These are phyloP conservation scores for Lethrus apterus DNA, from an alignment of 1,140 invertebrate species.

Conservation along the genomic window DNA sequence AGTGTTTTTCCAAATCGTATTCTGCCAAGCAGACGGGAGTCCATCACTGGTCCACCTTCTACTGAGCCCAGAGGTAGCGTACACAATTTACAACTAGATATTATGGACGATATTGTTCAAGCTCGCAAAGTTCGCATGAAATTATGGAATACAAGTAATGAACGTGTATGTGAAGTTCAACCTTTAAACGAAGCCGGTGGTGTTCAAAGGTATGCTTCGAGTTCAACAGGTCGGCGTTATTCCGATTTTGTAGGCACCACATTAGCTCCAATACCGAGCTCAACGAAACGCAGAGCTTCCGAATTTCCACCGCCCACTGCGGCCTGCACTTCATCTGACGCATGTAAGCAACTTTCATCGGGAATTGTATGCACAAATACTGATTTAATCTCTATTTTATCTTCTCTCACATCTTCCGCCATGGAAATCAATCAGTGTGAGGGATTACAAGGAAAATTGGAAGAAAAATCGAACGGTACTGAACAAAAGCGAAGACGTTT, in stretches of 20 bases:
- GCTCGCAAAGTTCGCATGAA: slow-evolving; percentile 72
- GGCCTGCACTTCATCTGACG: slow-evolving; percentile 29
- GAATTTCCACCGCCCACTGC: slow-evolving; percentile 51
- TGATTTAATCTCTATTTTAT: slow-evolving; percentile 69
- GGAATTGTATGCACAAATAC: slow-evolving; percentile 72
- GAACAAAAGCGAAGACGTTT: slow-evolving; percentile 45
- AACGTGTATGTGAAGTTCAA: slow-evolving; percentile 73
- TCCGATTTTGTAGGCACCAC: slow-evolving; percentile 61
- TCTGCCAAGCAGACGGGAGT: slow-evolving; percentile 44
- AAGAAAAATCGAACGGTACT: slow-evolving; percentile 27
- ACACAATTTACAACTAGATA: slow-evolving; percentile 74
- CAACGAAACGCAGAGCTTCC: slow-evolving; percentile 53
- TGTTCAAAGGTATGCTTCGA: slow-evolving; percentile 49
- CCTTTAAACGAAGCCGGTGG: slow-evolving; percentile 55
- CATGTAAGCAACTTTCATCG: slow-evolving; percentile 35
- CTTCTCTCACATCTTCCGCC: slow-evolving; percentile 68
- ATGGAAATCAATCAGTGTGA: slow-evolving; percentile 65
- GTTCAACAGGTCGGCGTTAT: slow-evolving; percentile 49
- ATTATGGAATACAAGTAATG: slow-evolving; percentile 71
- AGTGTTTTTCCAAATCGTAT: slow-evolving; percentile 35
- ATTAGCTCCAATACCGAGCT: slow-evolving; percentile 45
- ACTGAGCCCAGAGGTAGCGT: slow-evolving; percentile 62
- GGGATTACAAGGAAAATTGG: slow-evolving; percentile 12
- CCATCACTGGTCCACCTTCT: slow-evolving; percentile 52
- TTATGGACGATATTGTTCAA: slow-evolving; percentile 80